Conservation (phyloP, 2,797 vertebrate species). For the Anguilla megastoma region DNA sequence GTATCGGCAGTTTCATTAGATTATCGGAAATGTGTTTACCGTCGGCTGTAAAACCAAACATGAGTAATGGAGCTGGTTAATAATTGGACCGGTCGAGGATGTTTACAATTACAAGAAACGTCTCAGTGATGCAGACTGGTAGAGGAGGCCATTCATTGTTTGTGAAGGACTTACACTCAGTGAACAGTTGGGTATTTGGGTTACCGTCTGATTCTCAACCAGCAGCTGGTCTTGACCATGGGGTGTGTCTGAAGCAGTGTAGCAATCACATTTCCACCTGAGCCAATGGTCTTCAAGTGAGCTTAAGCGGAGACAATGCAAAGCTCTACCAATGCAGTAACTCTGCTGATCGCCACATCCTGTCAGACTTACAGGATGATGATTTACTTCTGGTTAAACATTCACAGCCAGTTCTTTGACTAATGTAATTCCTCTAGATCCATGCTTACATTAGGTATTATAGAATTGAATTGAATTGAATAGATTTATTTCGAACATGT, state of each 20-base stretch:
- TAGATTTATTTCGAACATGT: neutral
- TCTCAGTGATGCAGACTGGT: neutral
- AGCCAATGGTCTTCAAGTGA: neutral
- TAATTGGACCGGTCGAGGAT: slow-evolving; percentile 10
- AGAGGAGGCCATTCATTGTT: neutral
- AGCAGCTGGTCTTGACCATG: neutral
- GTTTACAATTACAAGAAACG: slow-evolving; percentile 6
- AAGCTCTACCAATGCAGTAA: neutral
- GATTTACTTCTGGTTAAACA: neutral
- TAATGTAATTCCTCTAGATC: neutral
- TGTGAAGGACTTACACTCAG: neutral
- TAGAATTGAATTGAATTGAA: neutral
- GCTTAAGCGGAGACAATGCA: neutral
- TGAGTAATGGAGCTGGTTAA: slow-evolving; percentile 13
- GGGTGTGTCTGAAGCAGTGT: neutral
- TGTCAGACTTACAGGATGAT: neutral
- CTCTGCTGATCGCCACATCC: neutral
- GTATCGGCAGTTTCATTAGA: neutral
- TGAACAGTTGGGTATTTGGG: neutral
- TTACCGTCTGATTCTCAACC: neutral
- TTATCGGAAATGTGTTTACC: slow-evolving; percentile 8
- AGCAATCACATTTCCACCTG: slow-evolving; percentile 7
- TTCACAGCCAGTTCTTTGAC: neutral
- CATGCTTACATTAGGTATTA: neutral
- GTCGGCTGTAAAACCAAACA: neutral